Evolutionary conservation across 2,113 vertebrate genomes (phyloP), one percentile per base, ranked within the genome.

Genomic region (Lepisosteus osseus): DNA sequence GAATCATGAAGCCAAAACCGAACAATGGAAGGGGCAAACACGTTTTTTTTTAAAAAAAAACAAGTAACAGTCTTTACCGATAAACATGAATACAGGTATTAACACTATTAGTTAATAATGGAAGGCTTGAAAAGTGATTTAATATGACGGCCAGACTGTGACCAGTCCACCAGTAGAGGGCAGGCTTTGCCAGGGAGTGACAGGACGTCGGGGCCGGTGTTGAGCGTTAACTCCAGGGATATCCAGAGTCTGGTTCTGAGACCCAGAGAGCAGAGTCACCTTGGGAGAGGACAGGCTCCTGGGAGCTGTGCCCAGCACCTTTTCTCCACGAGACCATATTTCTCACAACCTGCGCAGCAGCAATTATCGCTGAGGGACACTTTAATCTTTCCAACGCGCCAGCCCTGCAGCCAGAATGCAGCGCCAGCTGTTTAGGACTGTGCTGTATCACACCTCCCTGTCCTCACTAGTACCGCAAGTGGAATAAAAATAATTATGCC

Each of bases 121-220:
- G 2, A 29, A 29, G 29, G 29, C 29, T 1, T 29, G 29, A 29
- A 29, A 29, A 29, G 29, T 29, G 29, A 29, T 29, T 29, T 29
- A 29, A 29, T 29, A 29, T 29, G 29, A 29, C 2, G 12, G 12
- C 40, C 64, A 66, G 64, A 13, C 17, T 69, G 14, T 42, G 57
- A 11, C 42, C 66, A 68, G 42, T 69, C 41, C n/a, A 41, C 74
- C 85, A 79, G 68, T 73, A 81, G 84, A 72, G 82, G 71, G 83
- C 78, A 84, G 78, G 40, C 15, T 73, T 42, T 47, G 59, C 61
- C 62, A 65, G 77, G 61, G 13, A n/a, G 73, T 65, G 9, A 42
- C 54, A 67, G 47, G 40, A 11, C 45, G 40, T 7, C n/a, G 12
- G 13, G n/a, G 51, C 41, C 17, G 3, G 63, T 41, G 54, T 72